Percentiles rank a stretch among this genome's conserved stretches.
Conservation (phyloP, 2,113 vertebrate genomes). For the Hypanus sabinus region DNA sequence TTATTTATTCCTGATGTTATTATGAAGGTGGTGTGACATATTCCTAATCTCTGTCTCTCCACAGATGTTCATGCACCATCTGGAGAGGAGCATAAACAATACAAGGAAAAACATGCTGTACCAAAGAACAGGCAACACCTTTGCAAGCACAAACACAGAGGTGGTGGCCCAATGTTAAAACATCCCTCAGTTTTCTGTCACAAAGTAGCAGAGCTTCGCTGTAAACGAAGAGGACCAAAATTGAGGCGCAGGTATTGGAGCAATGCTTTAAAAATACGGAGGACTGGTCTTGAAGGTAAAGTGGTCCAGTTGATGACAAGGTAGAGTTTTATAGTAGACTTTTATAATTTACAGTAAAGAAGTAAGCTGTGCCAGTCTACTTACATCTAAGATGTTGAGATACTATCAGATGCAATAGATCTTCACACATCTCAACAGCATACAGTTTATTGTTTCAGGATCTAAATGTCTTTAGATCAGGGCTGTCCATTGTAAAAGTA, state of each 20-base stretch:
- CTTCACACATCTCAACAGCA: neutral
- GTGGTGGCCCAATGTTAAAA: neutral
- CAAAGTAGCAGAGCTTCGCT: neutral
- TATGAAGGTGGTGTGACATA: constrained; percentile 20
- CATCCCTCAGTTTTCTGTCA: neutral
- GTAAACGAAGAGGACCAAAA: neutral
- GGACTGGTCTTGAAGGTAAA: neutral
- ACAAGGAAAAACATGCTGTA: neutral
- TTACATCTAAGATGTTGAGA: neutral
- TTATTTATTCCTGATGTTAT: constrained; percentile 16
- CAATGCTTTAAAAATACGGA: neutral
- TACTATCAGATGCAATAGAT: neutral
- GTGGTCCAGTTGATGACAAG: neutral
- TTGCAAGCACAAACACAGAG: neutral
- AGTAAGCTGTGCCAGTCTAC: neutral
- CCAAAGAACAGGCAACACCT: neutral
- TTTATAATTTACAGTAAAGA: neutral
- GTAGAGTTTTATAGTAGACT: too few species aligned
- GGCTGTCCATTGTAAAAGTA: neutral
- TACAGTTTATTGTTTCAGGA: neutral
- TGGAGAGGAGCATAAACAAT: constrained; percentile 29
- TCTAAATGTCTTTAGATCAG: neutral
- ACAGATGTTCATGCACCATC: constrained; percentile 26
- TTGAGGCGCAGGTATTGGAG: neutral
- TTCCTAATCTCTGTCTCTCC: neutral